Evolutionary conservation across 2,113 vertebrate genomes (phyloP), one percentile per base, ranked within the genome.

Genomic region (Tragelaphus strepsiceros): DNA sequence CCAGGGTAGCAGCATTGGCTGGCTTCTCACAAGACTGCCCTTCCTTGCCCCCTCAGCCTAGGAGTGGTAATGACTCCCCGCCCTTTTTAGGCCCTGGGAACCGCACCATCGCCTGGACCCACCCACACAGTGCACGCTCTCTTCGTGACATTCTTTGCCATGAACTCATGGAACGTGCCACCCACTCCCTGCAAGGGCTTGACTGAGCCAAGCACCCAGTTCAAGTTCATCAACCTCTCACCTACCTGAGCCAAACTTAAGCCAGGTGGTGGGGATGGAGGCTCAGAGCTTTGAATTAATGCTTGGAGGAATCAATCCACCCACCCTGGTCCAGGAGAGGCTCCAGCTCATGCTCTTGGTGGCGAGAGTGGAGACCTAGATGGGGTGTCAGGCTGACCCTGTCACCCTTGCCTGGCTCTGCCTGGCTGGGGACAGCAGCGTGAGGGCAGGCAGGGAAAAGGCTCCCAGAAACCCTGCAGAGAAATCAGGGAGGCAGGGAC

Each of bases 21-120:
- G n/a, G 2, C 17, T 71, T 28, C 30, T n/a, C 30, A 15, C n/a
- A 7, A 39, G 22, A n/a, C 19, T 2, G 1, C 49, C 21, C 46
- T 15, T 84, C 39, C 26, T 91, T 7, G 1, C 6, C 26, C 24
- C 28, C 19, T 39, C 19, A n/a, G 35, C 49, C 53, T 12, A 11
- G 10, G 17, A 17, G 3, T 5, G 19, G 7, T 7, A 28, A 59
- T 0, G 22, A n/a, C 56, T 10, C 2, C 28, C n/a, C 17, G 2
- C 17, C 28, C 3, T 32, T 22, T 32, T 49, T 35, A 5, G 28
- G 46, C 30, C 19, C 35, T 17, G 35, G 56, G 74, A 51, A 35
- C 46, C 3, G 4, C 26, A 12, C 24, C 7, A 6, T 22, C 8
- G 15, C 35, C 2, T 10, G 21, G 64, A 71, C 43, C 51, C 32